Conservation (phyloP, 2,888 invertebrate genomes). For the Omphaloscelis lunosa region DNA sequence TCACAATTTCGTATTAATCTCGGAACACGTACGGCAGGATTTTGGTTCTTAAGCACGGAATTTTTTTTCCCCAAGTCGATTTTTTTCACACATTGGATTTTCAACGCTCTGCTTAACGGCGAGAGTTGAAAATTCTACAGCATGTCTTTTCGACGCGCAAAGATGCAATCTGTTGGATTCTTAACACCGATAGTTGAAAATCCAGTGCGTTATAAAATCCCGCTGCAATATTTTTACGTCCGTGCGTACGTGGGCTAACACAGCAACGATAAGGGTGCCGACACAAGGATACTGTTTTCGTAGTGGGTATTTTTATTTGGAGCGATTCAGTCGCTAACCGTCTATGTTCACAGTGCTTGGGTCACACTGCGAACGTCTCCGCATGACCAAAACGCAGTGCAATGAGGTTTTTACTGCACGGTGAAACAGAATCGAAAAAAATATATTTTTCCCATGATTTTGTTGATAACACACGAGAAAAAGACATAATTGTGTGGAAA, state of each 20-base stretch:
- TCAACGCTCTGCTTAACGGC: too few relatives aligned
- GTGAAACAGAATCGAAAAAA: background rate
- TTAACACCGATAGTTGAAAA: too few relatives aligned
- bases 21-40: background rate
- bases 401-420: background rate
- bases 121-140: too few relatives aligned
- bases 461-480: background rate
- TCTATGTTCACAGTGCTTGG: background rate
- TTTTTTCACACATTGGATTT: too few relatives aligned
- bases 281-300: background rate
- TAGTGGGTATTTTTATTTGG: background rate
- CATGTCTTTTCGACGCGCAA: too few relatives aligned
- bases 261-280: background rate
- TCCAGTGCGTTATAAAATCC: too few relatives aligned
- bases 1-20: background rate
- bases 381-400: background rate
- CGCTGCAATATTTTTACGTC: too few relatives aligned
- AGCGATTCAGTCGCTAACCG: background rate
- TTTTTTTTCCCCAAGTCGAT: too few relatives aligned
- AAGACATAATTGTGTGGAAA: background rate
- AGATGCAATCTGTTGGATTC: too few relatives aligned
- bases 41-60: too few relatives aligned
- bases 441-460: background rate
- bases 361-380: background rate
- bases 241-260: too few relatives aligned